Base-by-base conservation (phyloP, 2,113 vertebrate genomes). In the Psephotus haematonotus region DNA sequence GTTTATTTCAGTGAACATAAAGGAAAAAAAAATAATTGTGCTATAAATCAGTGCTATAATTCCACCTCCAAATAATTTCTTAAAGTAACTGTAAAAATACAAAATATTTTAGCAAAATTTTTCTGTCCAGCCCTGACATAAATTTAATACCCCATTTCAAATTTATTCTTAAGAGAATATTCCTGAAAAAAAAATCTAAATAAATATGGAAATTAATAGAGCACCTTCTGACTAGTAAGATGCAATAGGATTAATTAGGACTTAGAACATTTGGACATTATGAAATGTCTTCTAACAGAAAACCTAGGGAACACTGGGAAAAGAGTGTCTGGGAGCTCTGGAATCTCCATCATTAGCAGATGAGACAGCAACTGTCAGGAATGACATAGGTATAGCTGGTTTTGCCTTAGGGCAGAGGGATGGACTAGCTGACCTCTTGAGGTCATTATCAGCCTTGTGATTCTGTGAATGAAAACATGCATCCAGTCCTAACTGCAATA, bases 391-490 rank as follows among this genome's bases (percentile, higher is more conserved):
- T 63, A 60, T 63, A 83, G 37, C 3, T 86, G 68, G 43, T 63
- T 95, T 92, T 92, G 87, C 77, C 90, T 81, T 78, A 53, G 59
- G 79, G 60, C 33, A 82, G 55, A 80, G 53, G 75, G 63, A 53
- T 0, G 1, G 76, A 77, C 59, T 65, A 62, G 44, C 25, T 80
- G 79, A 94, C 88, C 82, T 86, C 63, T 80, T 1, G 22, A 93
- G 86, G 59, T 92, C 11, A 46, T 88, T 96, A 80, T 92, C 43
- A 86, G 76, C 44, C 49, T 70, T 65, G 63, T 88, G 85, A 46
- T 86, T 93, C 90, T 86, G 27, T 93, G 90, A 63, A 94, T 37
- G 71, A 85, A 90, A 95, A 76, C 53, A 46, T 3, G 22, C 16
- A 76, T 78, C 46, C n/a, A 35, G 22, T 96, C 67, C 49, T 39